Evolutionary conservation across 2,888 invertebrate species (phyloP).

Genomic region (Clusia tigrina): DNA sequence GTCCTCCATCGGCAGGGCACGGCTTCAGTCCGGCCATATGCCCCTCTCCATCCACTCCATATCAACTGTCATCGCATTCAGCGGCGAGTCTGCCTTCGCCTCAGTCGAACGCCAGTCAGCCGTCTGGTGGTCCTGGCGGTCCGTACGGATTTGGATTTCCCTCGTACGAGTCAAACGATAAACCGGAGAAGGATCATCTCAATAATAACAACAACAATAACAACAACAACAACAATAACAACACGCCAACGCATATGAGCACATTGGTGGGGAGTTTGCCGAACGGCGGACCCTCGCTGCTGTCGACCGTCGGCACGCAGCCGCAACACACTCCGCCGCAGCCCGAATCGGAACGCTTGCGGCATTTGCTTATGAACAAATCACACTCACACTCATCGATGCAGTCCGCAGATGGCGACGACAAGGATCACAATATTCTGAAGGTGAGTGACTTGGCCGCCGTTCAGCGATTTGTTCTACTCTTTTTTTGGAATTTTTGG

Average conservation of each 20-base stretch:
- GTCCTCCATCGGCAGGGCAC: slow-evolving; percentile 70
- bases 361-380: slow-evolving; percentile 66
- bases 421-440: slow-evolving; percentile 51
- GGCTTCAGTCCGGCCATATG: slow-evolving; percentile 66
- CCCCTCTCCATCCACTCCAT: slow-evolving; percentile 67
- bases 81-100: slow-evolving; percentile 66
- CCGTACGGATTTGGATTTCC: slow-evolving; percentile 52
- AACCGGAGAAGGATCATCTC: slow-evolving; percentile 50
- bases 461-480: background rate
- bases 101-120: slow-evolving; percentile 61
- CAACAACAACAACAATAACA: slow-evolving; percentile 38
- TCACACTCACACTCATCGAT: slow-evolving; percentile 48
- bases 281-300: slow-evolving; percentile 43
- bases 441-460: too few relatives aligned
- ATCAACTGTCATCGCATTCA: slow-evolving; percentile 62
- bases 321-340: slow-evolving; percentile 39
- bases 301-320: slow-evolving; percentile 37
- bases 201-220: slow-evolving; percentile 42
- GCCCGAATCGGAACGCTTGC: slow-evolving; percentile 66
- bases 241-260: slow-evolving; percentile 64
- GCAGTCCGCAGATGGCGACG: slow-evolving; percentile 50
- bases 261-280: slow-evolving; percentile 40
- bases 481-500: background rate
- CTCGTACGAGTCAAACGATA: slow-evolving; percentile 48
- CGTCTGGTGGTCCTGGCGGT: slow-evolving; percentile 41